Percentiles rank a stretch among this genome's conserved stretches.
These are phyloP conservation scores for Scytalopus superciliaris DNA, from an alignment of 2,113 vertebrate genomes.

Conservation along the genomic window DNA sequence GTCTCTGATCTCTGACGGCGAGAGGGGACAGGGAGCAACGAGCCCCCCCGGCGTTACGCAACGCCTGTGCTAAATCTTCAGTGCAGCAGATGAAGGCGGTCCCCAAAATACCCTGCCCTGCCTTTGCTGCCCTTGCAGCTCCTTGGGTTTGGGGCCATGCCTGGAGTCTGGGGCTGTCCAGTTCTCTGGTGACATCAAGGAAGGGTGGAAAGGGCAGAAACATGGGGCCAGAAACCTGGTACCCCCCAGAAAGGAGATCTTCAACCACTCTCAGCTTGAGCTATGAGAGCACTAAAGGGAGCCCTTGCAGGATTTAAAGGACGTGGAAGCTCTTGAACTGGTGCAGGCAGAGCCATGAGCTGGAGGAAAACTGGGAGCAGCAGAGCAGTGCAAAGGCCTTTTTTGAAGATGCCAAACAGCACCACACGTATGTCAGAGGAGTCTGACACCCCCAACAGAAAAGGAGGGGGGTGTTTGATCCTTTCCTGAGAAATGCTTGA, in stretches of 20 bases:
- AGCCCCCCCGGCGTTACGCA: background rate
- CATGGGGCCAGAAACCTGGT: background rate
- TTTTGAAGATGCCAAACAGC: background rate
- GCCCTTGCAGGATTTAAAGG: background rate
- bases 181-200: rapidly evolving
- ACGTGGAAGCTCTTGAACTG: background rate
- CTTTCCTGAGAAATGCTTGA: background rate
- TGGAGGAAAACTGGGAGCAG: background rate
- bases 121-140: background rate
- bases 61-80: slow-evolving; percentile 26
- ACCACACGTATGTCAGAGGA: background rate
- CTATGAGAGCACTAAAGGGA: background rate
- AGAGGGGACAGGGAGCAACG: background rate
- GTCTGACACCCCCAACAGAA: background rate
- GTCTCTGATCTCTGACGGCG: slow-evolving; percentile 6
- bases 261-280: background rate
- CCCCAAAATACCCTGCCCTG: slow-evolving; percentile 9
- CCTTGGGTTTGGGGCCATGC: background rate
- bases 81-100: background rate
- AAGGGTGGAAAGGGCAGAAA: background rate
- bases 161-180: background rate
- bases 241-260: background rate
- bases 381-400: background rate
- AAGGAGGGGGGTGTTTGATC: background rate
- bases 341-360: background rate